Evolutionary conservation across 1,140 invertebrate genomes (phyloP).

Genomic region (Potamilus streckersoni): DNA sequence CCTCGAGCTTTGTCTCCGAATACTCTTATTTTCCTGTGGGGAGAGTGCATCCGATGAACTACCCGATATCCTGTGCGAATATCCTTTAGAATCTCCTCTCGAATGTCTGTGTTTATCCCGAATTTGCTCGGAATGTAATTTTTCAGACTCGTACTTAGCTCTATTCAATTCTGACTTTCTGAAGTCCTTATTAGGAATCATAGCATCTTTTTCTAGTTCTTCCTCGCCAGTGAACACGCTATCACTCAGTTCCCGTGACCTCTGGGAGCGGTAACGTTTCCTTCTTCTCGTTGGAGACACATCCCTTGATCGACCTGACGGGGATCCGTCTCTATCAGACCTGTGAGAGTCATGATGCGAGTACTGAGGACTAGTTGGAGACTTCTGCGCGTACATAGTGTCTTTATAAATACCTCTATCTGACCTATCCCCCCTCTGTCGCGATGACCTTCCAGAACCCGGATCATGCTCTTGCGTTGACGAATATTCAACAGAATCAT

Average conservation of each 20-base stretch:
- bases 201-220: constrained; percentile 20
- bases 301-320: constrained; percentile 26
- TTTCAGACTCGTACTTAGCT: constrained; percentile 49
- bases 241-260: constrained; percentile 31
- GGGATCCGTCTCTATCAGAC: constrained; percentile 25
- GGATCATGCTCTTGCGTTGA: constrained; percentile 41
- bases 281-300: constrained; percentile 38
- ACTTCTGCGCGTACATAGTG: constrained; percentile 12
- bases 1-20: constrained; percentile 47
- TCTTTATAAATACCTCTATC: constrained; percentile 12
- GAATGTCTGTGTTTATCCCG: constrained; percentile 9
- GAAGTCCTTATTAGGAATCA: constrained; percentile 77
- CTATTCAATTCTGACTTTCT: constrained; percentile 81
- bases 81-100: constrained; percentile 3
- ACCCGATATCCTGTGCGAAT: constrained; percentile 31
- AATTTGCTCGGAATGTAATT: constrained; percentile 32
- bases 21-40: constrained; percentile 40
- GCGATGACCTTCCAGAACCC: background rate
- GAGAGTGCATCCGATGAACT: constrained; percentile 58
- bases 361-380: constrained; percentile 11
- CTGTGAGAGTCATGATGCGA: constrained; percentile 24
- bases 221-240: constrained; percentile 47
- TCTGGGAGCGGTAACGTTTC: no score
- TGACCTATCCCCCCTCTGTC: background rate
- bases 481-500: constrained; percentile 48